These are phyloP conservation scores for Pseudochirops cupreus DNA, from an alignment of 2,797 vertebrate species.

Conservation along the genomic window DNA sequence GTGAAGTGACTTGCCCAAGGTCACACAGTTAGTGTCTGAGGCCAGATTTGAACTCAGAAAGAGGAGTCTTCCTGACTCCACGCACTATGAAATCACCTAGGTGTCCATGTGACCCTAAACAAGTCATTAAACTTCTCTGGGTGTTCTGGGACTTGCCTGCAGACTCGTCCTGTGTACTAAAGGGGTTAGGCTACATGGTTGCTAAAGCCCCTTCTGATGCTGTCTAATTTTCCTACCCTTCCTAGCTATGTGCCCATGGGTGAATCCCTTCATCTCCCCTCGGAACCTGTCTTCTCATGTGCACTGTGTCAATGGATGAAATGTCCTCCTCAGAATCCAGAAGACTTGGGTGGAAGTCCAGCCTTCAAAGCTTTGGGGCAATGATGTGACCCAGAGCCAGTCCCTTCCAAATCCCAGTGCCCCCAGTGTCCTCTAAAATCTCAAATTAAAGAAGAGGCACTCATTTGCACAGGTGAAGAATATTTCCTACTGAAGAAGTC, in stretches of 20 bases:
- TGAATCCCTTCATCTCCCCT: background rate
- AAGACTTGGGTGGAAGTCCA: background rate
- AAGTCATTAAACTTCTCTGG: background rate
- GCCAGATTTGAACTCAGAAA: too few relatives aligned
- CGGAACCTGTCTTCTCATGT: background rate
- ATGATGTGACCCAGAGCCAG: background rate
- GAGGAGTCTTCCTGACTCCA: background rate
- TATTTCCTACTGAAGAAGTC: background rate
- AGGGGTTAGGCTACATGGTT: background rate
- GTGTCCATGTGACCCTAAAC: background rate
- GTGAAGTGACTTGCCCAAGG: too few relatives aligned
- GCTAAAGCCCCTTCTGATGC: background rate
- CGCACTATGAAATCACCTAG: background rate
- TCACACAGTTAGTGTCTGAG: background rate
- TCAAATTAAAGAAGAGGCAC: background rate
- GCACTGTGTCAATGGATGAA: background rate
- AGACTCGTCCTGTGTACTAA: background rate
- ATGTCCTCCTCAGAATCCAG: background rate
- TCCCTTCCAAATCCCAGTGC: background rate
- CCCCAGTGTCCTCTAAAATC: background rate
- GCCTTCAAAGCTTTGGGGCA: background rate
- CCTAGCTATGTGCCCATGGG: background rate
- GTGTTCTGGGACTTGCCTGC: background rate
- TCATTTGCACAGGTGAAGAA: background rate
- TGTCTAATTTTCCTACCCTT: background rate